Conservation (phyloP, 2,888 invertebrate species). For the Liodrosophila aerea region DNA sequence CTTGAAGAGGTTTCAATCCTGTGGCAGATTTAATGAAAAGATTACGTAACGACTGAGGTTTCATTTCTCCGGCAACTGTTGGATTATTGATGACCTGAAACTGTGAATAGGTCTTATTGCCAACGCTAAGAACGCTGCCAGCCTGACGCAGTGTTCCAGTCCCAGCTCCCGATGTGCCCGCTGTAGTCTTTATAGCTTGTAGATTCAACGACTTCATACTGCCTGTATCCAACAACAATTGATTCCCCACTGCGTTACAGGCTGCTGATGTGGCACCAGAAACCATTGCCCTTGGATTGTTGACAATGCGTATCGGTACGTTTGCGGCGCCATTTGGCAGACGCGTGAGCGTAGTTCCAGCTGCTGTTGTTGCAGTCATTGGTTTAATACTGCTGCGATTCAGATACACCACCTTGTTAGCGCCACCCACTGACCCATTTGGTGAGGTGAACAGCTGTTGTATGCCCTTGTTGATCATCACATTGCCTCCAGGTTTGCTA, state of each 20-base stretch:
- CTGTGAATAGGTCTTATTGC: conserved; percentile 51
- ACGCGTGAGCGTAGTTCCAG: conserved; percentile 39
- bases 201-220: conserved; percentile 50
- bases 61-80: conserved; percentile 38
- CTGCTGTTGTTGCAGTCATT: conserved; percentile 68
- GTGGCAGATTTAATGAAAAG: conserved; percentile 54
- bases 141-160: conserved; percentile 45
- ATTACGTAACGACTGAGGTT: conserved; percentile 41
- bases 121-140: conserved; percentile 24
- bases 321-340: conserved; percentile 64
- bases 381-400: conserved; percentile 81
- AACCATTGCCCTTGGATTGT: conserved; percentile 38
- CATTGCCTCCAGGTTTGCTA: conserved; percentile 54
- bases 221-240: conserved; percentile 44
- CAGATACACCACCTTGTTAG: conserved; percentile 81
- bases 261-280: conserved; percentile 18
- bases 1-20: conserved; percentile 59
- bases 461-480: conserved; percentile 75
- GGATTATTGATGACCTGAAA: conserved; percentile 58
- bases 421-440: conserved; percentile 25
- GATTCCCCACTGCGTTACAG: conserved; percentile 6
- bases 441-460: conserved; percentile 56
- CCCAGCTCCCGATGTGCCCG: conserved; percentile 1
- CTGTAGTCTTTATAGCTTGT: conserved; percentile 52
- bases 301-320: conserved; percentile 55